A percentile compares a stretch with the other conserved stretches of the same genome.
Conservation (phyloP, 2,888 invertebrate species). For the Scaeva pyrastri region DNA sequence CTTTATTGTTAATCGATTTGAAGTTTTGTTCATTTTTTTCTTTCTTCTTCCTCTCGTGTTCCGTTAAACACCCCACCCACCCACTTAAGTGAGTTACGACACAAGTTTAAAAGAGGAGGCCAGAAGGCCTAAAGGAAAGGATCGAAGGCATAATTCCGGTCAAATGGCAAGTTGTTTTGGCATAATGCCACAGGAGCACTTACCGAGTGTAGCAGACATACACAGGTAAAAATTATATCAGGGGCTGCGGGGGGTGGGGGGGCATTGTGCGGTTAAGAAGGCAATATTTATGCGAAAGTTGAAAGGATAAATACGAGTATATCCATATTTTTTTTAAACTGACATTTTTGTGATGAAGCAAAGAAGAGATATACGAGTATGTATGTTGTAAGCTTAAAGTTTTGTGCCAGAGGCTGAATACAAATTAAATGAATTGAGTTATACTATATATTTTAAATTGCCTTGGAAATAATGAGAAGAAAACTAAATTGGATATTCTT, state of each 20-base stretch:
- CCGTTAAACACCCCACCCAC: background rate
- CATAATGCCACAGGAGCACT: conserved; percentile 33
- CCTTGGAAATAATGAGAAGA: too few relatives aligned
- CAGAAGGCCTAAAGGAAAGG: background rate
- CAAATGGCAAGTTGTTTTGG: conserved; percentile 22
- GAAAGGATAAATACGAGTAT: too few relatives aligned
- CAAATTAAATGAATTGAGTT: too few relatives aligned
- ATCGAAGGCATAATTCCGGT: background rate
- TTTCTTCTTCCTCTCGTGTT: too few relatives aligned
- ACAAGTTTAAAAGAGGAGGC: background rate
- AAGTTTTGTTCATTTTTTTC: background rate
- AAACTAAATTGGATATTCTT: too few relatives aligned
- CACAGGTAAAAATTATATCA: conserved; percentile 29
- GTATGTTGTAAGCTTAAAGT: background rate
- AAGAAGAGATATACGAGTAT: background rate
- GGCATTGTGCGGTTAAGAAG: conserved; percentile 1
- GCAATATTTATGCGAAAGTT: conserved; percentile 7
- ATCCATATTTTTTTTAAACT: background rate
- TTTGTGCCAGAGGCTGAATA: background rate
- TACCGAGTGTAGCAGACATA: conserved; percentile 3
- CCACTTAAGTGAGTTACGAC: background rate
- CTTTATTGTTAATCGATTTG: conserved; percentile 11
- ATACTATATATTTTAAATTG: too few relatives aligned
- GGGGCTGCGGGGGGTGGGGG: background rate
- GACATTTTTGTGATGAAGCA: background rate